Evolutionary conservation across 2,888 invertebrate genomes (phyloP).

Genomic region (Eugnorisma glareosa): DNA sequence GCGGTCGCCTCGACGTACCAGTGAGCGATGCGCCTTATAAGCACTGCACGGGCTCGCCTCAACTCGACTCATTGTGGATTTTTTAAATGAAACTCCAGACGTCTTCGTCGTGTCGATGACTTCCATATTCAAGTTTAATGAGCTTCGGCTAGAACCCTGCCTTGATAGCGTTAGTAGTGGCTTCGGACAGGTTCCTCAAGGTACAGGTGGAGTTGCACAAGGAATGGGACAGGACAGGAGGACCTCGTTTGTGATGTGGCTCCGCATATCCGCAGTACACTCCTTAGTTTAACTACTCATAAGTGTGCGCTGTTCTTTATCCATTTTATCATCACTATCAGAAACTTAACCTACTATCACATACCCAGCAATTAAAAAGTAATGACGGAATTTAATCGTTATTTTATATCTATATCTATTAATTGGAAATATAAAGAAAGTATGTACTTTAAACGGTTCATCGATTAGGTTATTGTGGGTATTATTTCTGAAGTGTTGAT

Average conservation of each 20-base stretch:
- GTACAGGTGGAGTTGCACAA: neutral
- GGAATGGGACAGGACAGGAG: neutral
- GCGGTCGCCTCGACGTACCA: too few relatives aligned
- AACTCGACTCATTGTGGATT: too few relatives aligned
- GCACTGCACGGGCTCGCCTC: too few relatives aligned
- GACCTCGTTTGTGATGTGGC: neutral
- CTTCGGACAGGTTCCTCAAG: neutral
- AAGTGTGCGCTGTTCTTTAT: constrained; percentile 2
- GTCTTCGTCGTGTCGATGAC: neutral
- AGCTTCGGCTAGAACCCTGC: neutral
- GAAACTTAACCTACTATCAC: constrained; percentile 27
- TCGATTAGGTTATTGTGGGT: constrained; percentile 23
- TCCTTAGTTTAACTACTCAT: neutral
- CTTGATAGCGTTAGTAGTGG: neutral
- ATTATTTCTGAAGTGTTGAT: constrained; percentile 34
- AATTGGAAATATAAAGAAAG: constrained; percentile 51
- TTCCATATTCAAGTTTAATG: neutral
- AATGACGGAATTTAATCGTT: constrained; percentile 46
- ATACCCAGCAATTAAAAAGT: constrained; percentile 46
- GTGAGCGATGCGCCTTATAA: too few relatives aligned
- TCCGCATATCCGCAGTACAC: neutral
- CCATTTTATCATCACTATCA: constrained; percentile 37
- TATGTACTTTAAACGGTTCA: constrained; percentile 30
- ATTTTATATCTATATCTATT: constrained; percentile 42
- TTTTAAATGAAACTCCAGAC: too few relatives aligned